These are phyloP conservation scores for Tanypteryx hageni DNA, from an alignment of 2,888 invertebrate species.

Conservation along the genomic window DNA sequence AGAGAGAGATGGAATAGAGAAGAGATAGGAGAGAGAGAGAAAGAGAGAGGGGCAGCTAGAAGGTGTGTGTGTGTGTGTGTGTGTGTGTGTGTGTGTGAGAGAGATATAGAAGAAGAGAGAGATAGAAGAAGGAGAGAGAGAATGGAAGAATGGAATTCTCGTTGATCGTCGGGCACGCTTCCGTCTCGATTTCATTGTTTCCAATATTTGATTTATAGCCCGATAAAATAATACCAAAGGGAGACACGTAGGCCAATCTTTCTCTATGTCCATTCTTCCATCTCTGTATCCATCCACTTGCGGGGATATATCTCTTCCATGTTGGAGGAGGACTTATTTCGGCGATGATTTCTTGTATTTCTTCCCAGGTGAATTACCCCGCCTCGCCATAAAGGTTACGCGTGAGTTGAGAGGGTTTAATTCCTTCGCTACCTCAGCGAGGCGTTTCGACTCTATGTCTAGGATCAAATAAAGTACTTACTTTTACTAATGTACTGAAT, in stretches of 20 bases:
- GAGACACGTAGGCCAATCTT: conserved; percentile 17
- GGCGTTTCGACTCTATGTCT: not conserved
- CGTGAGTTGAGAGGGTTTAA: not conserved
- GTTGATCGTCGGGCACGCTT: not conserved
- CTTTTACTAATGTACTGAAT: too few relatives aligned
- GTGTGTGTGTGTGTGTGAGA: too few relatives aligned
- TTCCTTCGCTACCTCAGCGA: not conserved
- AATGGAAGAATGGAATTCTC: not conserved
- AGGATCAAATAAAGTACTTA: too few relatives aligned
- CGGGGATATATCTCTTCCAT: not conserved
- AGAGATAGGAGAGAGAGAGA: too few relatives aligned
- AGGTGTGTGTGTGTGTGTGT: too few relatives aligned
- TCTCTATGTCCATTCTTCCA: not conserved
- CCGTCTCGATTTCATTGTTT: conserved; percentile 41
- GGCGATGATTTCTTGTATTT: conserved; percentile 3
- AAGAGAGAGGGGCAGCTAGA: too few relatives aligned
- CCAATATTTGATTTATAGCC: conserved; percentile 53
- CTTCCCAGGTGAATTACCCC: not conserved
- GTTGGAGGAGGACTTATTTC: not conserved
- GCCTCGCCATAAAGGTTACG: not conserved
- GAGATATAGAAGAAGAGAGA: too few relatives aligned
- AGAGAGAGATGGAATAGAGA: too few relatives aligned
- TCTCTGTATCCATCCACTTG: not conserved
- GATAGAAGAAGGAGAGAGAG: too few relatives aligned
- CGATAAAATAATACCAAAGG: conserved; percentile 45